phyloP scores from a whole-genome alignment of 2,113 vertebrate genomes.

The Acanthochromis polyacanthus region DNA sequence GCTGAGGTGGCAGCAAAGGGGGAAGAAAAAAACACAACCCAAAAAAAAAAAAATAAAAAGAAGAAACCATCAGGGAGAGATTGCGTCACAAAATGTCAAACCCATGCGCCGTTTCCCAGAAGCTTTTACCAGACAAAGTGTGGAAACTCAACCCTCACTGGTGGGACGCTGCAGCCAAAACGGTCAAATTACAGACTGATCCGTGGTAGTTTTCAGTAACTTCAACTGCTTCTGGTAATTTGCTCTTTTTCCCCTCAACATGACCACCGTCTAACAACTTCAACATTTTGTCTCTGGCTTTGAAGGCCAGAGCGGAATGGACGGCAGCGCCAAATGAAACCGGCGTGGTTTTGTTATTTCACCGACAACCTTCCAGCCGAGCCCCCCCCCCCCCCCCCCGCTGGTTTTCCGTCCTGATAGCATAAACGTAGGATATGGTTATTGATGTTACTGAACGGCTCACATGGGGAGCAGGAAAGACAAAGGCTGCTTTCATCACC shows the following conservation, averaged over 20 bases:
- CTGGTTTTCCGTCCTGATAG: conserved; percentile 63
- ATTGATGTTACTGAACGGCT: conserved; percentile 64
- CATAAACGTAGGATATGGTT: conserved; percentile 77
- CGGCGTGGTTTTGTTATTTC: conserved; percentile 71
- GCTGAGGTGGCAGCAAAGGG: conserved; percentile 19
- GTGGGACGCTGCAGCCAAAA: conserved; percentile 50
- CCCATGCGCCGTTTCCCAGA: conserved; percentile 71
- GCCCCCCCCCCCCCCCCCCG: conserved; percentile 37
- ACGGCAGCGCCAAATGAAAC: conserved; percentile 50
- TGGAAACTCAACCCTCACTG: conserved; percentile 76
- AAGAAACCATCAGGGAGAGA: conserved; percentile 50
- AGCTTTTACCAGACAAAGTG: conserved; percentile 69
- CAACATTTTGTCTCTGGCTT: conserved; percentile 59
- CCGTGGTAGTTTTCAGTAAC: conserved; percentile 62
- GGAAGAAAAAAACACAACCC: conserved; percentile 20
- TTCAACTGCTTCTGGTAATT: conserved; percentile 69
- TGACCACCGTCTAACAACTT: conserved; percentile 27
- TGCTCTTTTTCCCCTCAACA: conserved; percentile 39
- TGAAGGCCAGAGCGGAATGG: conserved; percentile 54
- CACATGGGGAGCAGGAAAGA: conserved; percentile 56
- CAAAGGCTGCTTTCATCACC: conserved; percentile 80
- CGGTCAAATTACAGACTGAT: conserved; percentile 75
- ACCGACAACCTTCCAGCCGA: conserved; percentile 41
- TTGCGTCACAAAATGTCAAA: conserved; percentile 71
- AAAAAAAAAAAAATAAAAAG: conserved; percentile 10